A percentile compares a stretch with the other conserved stretches of the same genome.
phyloP scores from a whole-genome alignment of 2,113 vertebrate species.

The Naja naja region DNA sequence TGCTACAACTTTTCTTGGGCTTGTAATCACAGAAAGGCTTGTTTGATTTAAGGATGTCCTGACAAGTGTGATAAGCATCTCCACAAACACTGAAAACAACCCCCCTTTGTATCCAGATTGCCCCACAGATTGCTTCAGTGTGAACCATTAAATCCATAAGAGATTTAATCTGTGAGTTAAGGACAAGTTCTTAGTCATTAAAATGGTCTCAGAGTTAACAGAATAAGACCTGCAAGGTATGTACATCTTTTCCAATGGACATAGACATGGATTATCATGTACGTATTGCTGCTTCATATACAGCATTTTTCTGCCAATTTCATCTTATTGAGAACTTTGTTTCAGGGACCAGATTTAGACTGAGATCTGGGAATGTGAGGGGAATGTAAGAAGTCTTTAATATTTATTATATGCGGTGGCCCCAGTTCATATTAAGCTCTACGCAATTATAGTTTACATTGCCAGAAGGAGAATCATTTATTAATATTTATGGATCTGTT shows the following conservation, averaged over 20 bases:
- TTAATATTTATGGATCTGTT: not conserved
- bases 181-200: not conserved
- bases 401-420: not conserved
- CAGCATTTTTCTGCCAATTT: not conserved
- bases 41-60: not conserved
- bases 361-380: not conserved
- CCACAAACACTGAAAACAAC: not conserved
- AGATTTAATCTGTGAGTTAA: not conserved
- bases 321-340: not conserved
- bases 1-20: not conserved
- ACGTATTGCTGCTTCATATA: not conserved
- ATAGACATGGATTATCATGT: not conserved
- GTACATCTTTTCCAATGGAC: not conserved
- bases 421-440: not conserved
- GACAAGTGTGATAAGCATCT: not conserved
- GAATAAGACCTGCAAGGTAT: not conserved
- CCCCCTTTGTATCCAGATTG: not conserved
- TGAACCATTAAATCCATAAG: not conserved
- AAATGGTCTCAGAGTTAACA: not conserved
- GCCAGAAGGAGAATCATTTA: not conserved
- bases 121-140: not conserved
- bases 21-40: not conserved
- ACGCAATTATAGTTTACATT: not conserved
- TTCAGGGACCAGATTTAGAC: not conserved
- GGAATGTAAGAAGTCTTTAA: not conserved